A percentile compares a stretch with the other conserved stretches of the same genome.
Evolutionary conservation across 2,888 invertebrate species (phyloP).

Genomic region (Clanis bilineata): DNA sequence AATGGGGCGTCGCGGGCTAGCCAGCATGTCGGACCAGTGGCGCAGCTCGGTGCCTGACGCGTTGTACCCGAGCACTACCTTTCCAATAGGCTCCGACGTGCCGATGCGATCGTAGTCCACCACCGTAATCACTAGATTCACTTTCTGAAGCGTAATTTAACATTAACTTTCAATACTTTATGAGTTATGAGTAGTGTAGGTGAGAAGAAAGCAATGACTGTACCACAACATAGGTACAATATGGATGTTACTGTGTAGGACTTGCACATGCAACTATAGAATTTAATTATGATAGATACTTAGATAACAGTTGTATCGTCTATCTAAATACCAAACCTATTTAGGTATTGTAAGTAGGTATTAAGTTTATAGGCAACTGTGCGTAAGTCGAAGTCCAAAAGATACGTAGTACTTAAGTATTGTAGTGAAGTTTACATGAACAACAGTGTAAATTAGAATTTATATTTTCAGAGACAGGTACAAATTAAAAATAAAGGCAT

Average conservation of each 20-base stretch:
- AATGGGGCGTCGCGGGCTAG: conserved; percentile 98
- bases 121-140: conserved; percentile 98
- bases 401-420: no score
- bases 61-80: conserved; percentile 98
- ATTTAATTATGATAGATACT: no score
- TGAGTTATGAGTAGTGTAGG: neutral
- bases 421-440: no score
- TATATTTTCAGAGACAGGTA: neutral
- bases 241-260: neutral
- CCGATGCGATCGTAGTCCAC: conserved; percentile 99
- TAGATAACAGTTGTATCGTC: neutral
- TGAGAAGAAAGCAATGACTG: neutral
- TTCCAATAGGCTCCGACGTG: conserved; percentile 99
- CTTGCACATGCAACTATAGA: neutral
- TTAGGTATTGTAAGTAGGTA: neutral
- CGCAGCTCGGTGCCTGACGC: conserved; percentile 98
- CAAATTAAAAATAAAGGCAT: neutral
- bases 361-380: no score
- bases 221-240: neutral
- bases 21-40: conserved; percentile 99
- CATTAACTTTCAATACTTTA: neutral
- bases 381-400: no score
- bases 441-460: no score
- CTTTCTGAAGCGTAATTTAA: conserved; percentile 89
- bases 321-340: no score